phyloP scores from a whole-genome alignment of 1,140 invertebrate genomes.

The Augochlora pura region DNA sequence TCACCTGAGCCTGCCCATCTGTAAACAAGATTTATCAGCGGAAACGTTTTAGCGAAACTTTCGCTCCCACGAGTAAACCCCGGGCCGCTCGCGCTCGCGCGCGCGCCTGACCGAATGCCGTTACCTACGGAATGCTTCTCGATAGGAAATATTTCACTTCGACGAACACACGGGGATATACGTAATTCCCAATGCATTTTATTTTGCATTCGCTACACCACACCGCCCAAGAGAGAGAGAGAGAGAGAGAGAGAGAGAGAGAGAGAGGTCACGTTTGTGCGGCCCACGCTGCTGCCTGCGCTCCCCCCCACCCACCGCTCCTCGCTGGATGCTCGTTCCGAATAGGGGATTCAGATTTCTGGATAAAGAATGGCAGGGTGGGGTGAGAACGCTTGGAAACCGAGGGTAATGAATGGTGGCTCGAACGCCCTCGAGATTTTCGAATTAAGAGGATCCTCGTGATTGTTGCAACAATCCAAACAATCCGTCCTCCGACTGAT shows the following conservation, averaged over 20 bases:
- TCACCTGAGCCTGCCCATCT: conserved; percentile 73
- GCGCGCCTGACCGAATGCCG: conserved; percentile 56
- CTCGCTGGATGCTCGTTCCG: conserved; percentile 22
- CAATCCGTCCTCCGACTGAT: too few species aligned
- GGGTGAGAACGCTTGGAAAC: neutral
- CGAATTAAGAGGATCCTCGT: conserved; percentile 51
- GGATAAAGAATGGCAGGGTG: conserved; percentile 46
- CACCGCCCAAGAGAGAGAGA: too few species aligned
- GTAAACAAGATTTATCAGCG: conserved; percentile 74
- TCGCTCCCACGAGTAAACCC: conserved; percentile 69
- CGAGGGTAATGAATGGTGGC: conserved; percentile 53
- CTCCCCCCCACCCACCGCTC: too few species aligned
- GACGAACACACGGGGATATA: conserved; percentile 64
- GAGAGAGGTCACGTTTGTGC: conserved; percentile 33
- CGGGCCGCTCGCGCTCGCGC: too few species aligned
- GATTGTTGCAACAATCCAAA: conserved; percentile 43
- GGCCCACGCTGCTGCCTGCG: too few species aligned
- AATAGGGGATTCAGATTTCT: conserved; percentile 56
- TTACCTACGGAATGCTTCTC: conserved; percentile 59
- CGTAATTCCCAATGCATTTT: conserved; percentile 73
- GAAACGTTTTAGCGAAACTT: conserved; percentile 75
- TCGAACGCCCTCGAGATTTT: conserved; percentile 50
- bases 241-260: too few species aligned
- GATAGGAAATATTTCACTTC: conserved; percentile 74
- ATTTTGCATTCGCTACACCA: conserved; percentile 57